phyloP scores from a whole-genome alignment of 1,140 invertebrate species.

The Brachionus angularis region DNA sequence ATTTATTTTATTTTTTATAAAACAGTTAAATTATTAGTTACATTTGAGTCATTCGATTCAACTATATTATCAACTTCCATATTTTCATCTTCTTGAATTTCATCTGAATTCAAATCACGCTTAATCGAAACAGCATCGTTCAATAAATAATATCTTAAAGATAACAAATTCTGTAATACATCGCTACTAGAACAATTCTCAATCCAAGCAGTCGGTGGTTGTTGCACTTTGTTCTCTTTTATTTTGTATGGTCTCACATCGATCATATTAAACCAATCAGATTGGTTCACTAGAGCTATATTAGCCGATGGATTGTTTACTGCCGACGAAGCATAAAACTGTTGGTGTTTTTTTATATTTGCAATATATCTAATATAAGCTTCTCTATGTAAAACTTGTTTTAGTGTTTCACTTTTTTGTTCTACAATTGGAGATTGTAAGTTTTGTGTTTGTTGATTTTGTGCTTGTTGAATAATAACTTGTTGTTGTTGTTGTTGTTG shows the following conservation, averaged over 20 bases:
- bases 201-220: slow-evolving; percentile 17
- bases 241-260: not conserved
- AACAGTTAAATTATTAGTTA: too few species aligned
- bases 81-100: not conserved
- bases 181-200: slow-evolving; percentile 10
- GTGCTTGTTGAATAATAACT: not conserved
- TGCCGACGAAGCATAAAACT: not conserved
- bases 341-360: slow-evolving; percentile 1
- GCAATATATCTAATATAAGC: slow-evolving; percentile 28
- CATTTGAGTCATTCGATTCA: not conserved
- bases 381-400: slow-evolving; percentile 8
- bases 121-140: slow-evolving; percentile 22
- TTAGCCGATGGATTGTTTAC: not conserved
- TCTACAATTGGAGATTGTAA: not conserved
- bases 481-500: not conserved
- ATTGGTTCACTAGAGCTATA: not conserved
- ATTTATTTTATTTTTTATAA: too few species aligned
- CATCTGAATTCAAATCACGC: not conserved
- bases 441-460: not conserved
- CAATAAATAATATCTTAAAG: slow-evolving; percentile 20
- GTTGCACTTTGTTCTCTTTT: slow-evolving; percentile 3
- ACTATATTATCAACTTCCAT: not conserved
- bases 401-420: not conserved
- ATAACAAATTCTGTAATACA: slow-evolving; percentile 27
- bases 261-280: slow-evolving; percentile 40